These are phyloP conservation scores for Pristionchus arcanus DNA, from an alignment of 2,888 invertebrate species.

Conservation along the genomic window DNA sequence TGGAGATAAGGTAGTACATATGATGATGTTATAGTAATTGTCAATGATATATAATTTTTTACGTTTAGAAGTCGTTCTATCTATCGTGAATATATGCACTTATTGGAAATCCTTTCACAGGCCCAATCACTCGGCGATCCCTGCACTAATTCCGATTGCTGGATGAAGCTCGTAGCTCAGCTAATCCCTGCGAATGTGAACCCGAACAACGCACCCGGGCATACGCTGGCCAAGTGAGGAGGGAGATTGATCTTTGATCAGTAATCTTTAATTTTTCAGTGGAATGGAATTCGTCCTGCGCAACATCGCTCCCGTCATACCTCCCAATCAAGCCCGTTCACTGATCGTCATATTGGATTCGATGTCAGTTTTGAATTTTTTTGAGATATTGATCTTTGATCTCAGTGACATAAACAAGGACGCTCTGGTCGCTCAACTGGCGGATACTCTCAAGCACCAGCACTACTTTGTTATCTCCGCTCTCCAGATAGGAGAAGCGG, in stretches of 20 bases:
- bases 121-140: constrained; percentile 20
- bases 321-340: constrained; percentile 8
- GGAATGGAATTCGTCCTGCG: constrained; percentile 46
- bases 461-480: constrained; percentile 51
- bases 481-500: constrained; percentile 23
- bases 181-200: constrained; percentile 27
- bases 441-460: constrained; percentile 13
- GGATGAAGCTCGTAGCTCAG: background rate
- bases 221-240: constrained; percentile 9
- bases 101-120: background rate
- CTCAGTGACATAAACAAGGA: constrained; percentile 42
- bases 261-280: constrained; percentile 11
- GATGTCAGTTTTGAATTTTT: background rate
- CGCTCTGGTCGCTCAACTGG: background rate
- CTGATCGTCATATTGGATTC: constrained; percentile 39
- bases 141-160: constrained; percentile 9
- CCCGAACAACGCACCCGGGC: background rate
- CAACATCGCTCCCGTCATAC: constrained; percentile 41
- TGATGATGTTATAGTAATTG: too few species aligned
- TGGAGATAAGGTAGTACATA: background rate
- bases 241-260: background rate
- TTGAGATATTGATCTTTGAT: constrained; percentile 13
- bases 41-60: background rate
- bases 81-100: background rate
- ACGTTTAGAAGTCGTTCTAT: background rate